Base-by-base conservation (phyloP, 2,113 vertebrate genomes). In the Murina feae region DNA sequence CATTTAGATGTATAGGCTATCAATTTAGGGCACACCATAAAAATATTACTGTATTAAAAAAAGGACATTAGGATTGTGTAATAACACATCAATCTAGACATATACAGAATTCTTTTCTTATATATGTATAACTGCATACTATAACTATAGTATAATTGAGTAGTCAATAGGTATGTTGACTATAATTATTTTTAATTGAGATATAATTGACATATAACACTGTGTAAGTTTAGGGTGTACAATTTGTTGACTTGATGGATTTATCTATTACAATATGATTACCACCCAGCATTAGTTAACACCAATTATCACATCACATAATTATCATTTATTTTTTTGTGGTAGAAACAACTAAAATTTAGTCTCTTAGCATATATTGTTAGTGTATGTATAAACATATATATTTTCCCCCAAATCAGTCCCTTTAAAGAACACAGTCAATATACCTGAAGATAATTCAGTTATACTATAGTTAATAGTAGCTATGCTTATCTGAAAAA, bases 1-100 rank as follows among this genome's bases (percentile, higher is more conserved):
- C 80, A 97, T 96, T 98, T 97, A 94, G 92, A 98, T 95, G 81
- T 95, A 74, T 82, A 96, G 91, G 58, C 0, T 79, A 95, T 83
- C 91, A 96, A 89, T 96, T 97, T 94, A 97, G 84, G 96, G 85
- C 84, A 95, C 86, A 95, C 95, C 92, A 94, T 51, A 89, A 93
- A 97, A 91, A 65, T 66, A 97, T 83, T 60, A 89, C 60, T 95
- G 78, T 87, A 53, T 68, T 97, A 95, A 72, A 93, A 76, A 44
- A 93, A 96, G 72, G 55, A 87, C 83, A 93, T 60, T 25, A 60
- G 60, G 51, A 37, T 58, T 86, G 17, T 79, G 9, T 16, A 6
- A 85, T 83, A 85, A 93, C 0, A 14, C 39, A 90, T 75, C 11
- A 89, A 86, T 39, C 1, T 42, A 96, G 39, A 87, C 58, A 90